phyloP scores from a whole-genome alignment of 2,888 invertebrate genomes.

The Drosophila helvetica region DNA sequence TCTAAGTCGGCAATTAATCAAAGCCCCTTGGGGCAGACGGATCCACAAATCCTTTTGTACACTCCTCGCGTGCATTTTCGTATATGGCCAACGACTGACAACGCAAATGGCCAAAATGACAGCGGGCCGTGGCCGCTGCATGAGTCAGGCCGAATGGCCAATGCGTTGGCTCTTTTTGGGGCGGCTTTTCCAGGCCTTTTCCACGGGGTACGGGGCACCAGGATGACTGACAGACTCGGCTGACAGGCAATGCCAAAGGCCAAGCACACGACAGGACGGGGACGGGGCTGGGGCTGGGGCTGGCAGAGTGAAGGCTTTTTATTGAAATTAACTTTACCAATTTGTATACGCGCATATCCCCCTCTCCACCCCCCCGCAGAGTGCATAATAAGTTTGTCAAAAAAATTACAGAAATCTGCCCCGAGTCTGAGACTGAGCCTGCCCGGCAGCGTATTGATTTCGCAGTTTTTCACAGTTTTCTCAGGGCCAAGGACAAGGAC shows the following conservation, averaged over 20 bases:
- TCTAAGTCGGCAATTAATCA: slow-evolving; percentile 80
- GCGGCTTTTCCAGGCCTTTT: slow-evolving; percentile 55
- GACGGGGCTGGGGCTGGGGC: too few species aligned
- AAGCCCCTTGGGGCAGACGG: slow-evolving; percentile 60
- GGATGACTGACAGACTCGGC: slow-evolving; percentile 40
- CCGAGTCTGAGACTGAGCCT: neutral
- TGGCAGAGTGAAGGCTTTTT: slow-evolving; percentile 53
- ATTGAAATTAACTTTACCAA: slow-evolving; percentile 72
- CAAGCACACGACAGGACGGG: slow-evolving; percentile 38
- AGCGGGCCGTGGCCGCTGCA: slow-evolving; percentile 68
- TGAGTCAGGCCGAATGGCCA: slow-evolving; percentile 76
- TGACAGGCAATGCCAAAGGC: slow-evolving; percentile 66
- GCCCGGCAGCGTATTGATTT: slow-evolving; percentile 49
- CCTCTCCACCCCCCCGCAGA: slow-evolving; percentile 15
- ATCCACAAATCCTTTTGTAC: slow-evolving; percentile 74
- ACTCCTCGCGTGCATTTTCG: slow-evolving; percentile 34
- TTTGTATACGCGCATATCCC: slow-evolving; percentile 22
- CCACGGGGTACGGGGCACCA: slow-evolving; percentile 9
- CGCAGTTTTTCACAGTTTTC: slow-evolving; percentile 17
- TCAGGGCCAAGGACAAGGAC: slow-evolving; percentile 80
- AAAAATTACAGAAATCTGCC: slow-evolving; percentile 15
- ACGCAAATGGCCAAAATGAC: slow-evolving; percentile 79
- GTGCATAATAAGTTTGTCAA: slow-evolving; percentile 50
- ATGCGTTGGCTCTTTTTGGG: slow-evolving; percentile 69
- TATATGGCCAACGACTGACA: slow-evolving; percentile 77